phyloP scores from a whole-genome alignment of 2,113 vertebrate genomes.

The Blennius ocellaris region DNA sequence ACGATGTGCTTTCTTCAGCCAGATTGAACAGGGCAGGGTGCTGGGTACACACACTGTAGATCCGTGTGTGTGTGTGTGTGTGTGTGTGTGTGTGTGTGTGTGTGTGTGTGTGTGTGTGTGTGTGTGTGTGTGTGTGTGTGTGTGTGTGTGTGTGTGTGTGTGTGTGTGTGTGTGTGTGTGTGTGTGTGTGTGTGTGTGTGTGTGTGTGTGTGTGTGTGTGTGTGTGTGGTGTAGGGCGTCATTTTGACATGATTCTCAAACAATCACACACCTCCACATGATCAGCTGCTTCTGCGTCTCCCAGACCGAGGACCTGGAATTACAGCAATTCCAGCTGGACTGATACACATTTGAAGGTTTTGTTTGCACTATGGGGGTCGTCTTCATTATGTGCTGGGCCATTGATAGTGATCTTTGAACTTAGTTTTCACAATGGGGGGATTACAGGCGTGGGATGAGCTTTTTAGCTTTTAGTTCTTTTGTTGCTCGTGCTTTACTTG shows the following conservation, averaged over 20 bases:
- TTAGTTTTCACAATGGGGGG: too few relatives aligned
- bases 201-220: background rate
- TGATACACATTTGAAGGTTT: too few relatives aligned
- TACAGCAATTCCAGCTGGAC: too few relatives aligned
- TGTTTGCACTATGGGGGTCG: too few relatives aligned
- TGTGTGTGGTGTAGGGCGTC: background rate
- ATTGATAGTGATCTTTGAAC: too few relatives aligned
- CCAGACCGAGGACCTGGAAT: too few relatives aligned
- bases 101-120: background rate
- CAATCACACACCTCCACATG: conserved; percentile 6
- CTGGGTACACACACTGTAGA: background rate
- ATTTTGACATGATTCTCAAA: too few relatives aligned
- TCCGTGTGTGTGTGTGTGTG: background rate
- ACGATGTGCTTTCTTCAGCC: conserved; percentile 44
- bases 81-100: background rate
- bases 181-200: background rate
- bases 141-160: background rate
- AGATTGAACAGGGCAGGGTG: conserved; percentile 17
- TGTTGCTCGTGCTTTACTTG: too few relatives aligned
- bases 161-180: background rate
- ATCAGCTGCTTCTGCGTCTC: too few relatives aligned
- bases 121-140: background rate
- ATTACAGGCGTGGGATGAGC: too few relatives aligned
- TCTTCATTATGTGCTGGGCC: too few relatives aligned
- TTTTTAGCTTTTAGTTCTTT: too few relatives aligned